These are phyloP conservation scores for Arctia plantaginis DNA, from an alignment of 2,888 invertebrate genomes.

Conservation along the genomic window DNA sequence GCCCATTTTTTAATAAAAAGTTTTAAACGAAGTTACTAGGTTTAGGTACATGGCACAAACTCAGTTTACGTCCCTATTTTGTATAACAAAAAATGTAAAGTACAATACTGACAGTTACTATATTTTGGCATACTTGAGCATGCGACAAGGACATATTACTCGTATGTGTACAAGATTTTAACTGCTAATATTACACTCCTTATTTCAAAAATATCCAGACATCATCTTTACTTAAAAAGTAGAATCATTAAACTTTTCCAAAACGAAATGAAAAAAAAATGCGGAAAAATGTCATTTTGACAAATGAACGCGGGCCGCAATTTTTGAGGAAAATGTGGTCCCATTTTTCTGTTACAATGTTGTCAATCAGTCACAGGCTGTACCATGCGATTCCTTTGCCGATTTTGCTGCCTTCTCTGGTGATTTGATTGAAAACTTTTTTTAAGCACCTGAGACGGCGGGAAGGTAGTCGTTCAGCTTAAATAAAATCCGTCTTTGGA, in stretches of 20 bases:
- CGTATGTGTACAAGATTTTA: not conserved
- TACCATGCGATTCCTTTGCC: slow-evolving; percentile 66
- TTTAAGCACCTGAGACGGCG: slow-evolving; percentile 75
- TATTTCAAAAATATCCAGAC: not conserved
- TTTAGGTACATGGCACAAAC: no score
- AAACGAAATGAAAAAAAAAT: slow-evolving; percentile 31
- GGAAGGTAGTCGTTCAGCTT: slow-evolving; percentile 31
- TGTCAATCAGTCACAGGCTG: slow-evolving; percentile 82
- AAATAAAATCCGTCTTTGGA: slow-evolving; percentile 34
- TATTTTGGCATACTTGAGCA: no score
- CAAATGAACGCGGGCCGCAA: slow-evolving; percentile 66
- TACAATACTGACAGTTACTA: no score
- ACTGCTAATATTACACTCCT: not conserved
- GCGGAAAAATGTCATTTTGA: slow-evolving; percentile 50
- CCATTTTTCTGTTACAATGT: slow-evolving; percentile 74
- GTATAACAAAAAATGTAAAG: no score
- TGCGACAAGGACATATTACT: not conserved
- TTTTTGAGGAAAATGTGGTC: slow-evolving; percentile 66
- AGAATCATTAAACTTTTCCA: slow-evolving; percentile 9
- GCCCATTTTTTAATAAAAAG: no score
- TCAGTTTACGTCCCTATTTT: no score
- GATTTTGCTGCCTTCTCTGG: slow-evolving; percentile 66
- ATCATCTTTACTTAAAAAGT: not conserved
- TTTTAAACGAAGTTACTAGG: no score
- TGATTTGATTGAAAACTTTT: slow-evolving; percentile 85